phyloP scores from a whole-genome alignment of 2,797 vertebrate genomes.

The Tragopan temminckii region DNA sequence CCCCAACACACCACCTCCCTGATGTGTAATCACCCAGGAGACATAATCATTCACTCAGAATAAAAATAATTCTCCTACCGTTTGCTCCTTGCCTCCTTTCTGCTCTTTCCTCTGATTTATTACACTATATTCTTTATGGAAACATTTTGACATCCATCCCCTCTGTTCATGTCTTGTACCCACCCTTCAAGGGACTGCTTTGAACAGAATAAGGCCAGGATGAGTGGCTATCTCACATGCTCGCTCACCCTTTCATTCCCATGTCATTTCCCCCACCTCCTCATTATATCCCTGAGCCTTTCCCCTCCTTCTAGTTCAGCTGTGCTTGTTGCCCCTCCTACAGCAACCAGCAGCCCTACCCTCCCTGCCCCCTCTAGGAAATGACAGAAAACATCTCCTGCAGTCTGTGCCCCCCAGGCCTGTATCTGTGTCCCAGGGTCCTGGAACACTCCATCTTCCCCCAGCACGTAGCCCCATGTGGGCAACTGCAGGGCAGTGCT shows the following conservation, averaged over 20 bases:
- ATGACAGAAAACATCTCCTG: constrained; percentile 18
- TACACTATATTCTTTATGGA: constrained; percentile 58
- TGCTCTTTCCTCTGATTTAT: constrained; percentile 69
- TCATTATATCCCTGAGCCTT: constrained; percentile 60
- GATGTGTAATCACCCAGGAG: constrained; percentile 51
- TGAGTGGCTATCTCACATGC: constrained; percentile 43
- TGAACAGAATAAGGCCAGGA: constrained; percentile 59
- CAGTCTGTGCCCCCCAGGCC: not conserved
- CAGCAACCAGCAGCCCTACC: constrained; percentile 3
- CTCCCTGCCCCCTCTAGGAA: constrained; percentile 18
- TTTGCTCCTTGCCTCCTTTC: constrained; percentile 58
- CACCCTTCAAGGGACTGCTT: constrained; percentile 64
- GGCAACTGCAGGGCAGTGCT: constrained; percentile 25
- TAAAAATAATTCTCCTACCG: constrained; percentile 56
- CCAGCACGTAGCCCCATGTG: constrained; percentile 12
- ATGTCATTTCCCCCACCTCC: constrained; percentile 71
- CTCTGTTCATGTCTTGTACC: constrained; percentile 34
- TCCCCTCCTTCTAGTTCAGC: constrained; percentile 68
- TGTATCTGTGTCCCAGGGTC: not conserved
- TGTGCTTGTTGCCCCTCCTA: constrained; percentile 24
- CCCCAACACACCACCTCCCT: constrained; percentile 15
- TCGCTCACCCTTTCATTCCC: constrained; percentile 66
- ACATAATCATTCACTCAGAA: constrained; percentile 70
- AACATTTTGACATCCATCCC: constrained; percentile 71
- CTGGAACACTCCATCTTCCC: not conserved